Evolutionary conservation across 2,113 vertebrate species (phyloP), one percentile per base, ranked within the genome.

Genomic region (Progne subis): DNA sequence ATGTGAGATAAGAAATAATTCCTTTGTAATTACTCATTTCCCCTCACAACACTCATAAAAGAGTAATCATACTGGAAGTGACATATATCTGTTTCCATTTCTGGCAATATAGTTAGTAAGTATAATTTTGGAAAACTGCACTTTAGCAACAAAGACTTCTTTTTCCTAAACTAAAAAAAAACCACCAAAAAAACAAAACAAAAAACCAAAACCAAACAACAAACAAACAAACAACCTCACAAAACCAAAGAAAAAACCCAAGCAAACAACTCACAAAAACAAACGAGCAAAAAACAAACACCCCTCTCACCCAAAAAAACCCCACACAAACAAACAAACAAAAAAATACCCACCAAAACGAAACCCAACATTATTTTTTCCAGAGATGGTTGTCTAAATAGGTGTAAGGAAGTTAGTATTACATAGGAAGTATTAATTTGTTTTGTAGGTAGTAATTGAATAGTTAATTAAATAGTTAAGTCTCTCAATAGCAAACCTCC

Each of bases 21-120:
- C 76, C 23, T 81, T 71, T 69, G 80, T 79, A 92, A 78, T 89
- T 86, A 57, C n/a, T 90, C 31, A 63, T 95, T 97, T 91, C 31
- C 68, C 53, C 9, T 86, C 83, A 74, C 39, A 94, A 26, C 18
- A 86, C 12, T 91, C 23, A 47, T 80, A 53, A 65, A 80, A 69
- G 34, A 91, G 12, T 52, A 90, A 43, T 76, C 4, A 6, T 60
- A 43, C 39, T 88, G 53, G 56, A 94, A 92, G 44, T 64, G 31
- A 68, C 76, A 37, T 11, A 71, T 82, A n/a, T 23, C 34, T 92
- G 52, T 70, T 83, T 76, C 46, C 61, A 34, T 21, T 95, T 78
- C 65, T 82, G 34, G 50, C 37, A 86, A 43, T 55, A 14, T 53
- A 28, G 11, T 76, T 82, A 56, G 16, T 39, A 92, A 78, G 21